Base-by-base conservation (phyloP, 2,797 vertebrate genomes). In the Centropyge bicolor region DNA sequence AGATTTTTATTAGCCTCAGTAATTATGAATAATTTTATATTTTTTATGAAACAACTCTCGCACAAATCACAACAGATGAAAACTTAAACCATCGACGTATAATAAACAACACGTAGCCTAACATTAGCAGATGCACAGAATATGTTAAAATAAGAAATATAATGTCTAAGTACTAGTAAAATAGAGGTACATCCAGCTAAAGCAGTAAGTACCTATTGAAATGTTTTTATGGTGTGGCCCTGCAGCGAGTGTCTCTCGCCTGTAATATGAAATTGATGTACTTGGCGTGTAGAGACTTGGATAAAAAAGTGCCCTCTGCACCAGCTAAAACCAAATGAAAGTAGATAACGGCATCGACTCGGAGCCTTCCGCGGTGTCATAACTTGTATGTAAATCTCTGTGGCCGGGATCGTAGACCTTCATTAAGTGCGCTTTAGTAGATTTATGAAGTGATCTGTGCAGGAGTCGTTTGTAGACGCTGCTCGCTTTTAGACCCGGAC, bases 381-480 rank as follows among this genome's bases (percentile, higher is more conserved):
- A 94, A 92, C 88, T 86, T 86, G 88, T 90, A 94, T 94, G 94
- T 94, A 94, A 94, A 95, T 94, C 89, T 94, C 86, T 3, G 81
- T 22, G 79, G 69, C 87, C 62, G 71, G 71, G 90, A 93, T 88
- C 86, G 82, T 70, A 88, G 90, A 91, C 92, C 92, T 95, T 95
- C 94, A 94, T 94, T 95, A 94, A 94, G 91, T 92, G 91, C 80
- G 87, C 91, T 92, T 89, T 86, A 79, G 82, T 84, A 94, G 95
- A 95, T 95, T 96, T 95, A 95, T 95, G 93, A 89, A 94, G 92
- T 94, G 92, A 93, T 94, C 91, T 88, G 83, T 77, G 85, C 88
- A 68, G 79, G 78, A 93, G 94, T 95, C 86, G 86, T 94, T 93
- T 92, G 89, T 91, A 89, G 90, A 91, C 83, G 82, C 87, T 85